Percentiles rank a stretch among this genome's conserved stretches.
Evolutionary conservation across 1,140 invertebrate species (phyloP).

Genomic region (Hylaeus volcanicus): DNA sequence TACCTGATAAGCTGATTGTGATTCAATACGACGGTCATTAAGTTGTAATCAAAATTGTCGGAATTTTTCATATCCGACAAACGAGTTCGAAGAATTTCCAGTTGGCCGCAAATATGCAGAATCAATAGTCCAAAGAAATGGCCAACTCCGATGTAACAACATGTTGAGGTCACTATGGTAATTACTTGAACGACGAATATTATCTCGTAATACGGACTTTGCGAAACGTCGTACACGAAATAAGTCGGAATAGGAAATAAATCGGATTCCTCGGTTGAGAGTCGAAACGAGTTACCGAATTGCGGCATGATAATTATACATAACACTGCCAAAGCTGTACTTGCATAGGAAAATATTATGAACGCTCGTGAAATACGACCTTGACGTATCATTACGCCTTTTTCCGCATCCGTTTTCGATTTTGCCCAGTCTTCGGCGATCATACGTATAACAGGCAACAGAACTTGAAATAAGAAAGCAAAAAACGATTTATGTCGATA

Average conservation of each 20-base stretch:
- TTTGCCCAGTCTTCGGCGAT: constrained; percentile 35
- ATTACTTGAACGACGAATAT: background rate
- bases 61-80: background rate
- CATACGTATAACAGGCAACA: constrained; percentile 26
- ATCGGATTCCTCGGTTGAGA: background rate
- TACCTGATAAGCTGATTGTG: constrained; percentile 41
- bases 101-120: constrained; percentile 34
- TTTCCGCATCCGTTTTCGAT: constrained; percentile 18
- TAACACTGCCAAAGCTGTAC: background rate
- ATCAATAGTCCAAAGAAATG: constrained; percentile 28
- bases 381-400: constrained; percentile 27
- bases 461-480: constrained; percentile 8
- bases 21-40: constrained; percentile 11
- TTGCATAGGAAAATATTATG: background rate
- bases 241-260: constrained; percentile 2
- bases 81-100: constrained; percentile 29
- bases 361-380: background rate
- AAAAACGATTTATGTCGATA: background rate
- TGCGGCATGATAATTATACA: background rate
- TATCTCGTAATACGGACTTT: constrained; percentile 36
- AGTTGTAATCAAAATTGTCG: background rate
- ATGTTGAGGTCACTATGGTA: background rate
- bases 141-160: constrained; percentile 27
- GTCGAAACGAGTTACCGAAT: constrained; percentile 5
- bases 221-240: constrained; percentile 12